These are phyloP conservation scores for Empidonax traillii DNA, from an alignment of 2,113 vertebrate genomes.

Conservation along the genomic window DNA sequence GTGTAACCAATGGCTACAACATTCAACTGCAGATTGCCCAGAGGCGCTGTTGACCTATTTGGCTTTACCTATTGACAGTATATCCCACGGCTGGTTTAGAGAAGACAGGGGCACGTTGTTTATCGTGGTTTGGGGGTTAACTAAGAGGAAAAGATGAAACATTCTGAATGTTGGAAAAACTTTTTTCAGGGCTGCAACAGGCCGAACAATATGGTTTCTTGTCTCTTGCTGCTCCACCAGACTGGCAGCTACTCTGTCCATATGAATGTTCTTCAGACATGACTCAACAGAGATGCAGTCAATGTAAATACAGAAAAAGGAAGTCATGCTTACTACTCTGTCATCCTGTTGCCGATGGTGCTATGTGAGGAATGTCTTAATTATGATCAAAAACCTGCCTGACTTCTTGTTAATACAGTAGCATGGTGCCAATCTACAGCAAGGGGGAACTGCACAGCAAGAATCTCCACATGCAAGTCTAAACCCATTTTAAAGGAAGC, in stretches of 20 bases:
- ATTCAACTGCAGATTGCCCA: background rate
- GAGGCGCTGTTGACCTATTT: background rate
- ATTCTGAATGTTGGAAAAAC: background rate
- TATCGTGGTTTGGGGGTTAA: background rate
- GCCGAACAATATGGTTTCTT: background rate
- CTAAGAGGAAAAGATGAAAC: background rate
- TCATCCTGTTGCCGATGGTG: background rate
- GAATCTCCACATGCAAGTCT: background rate
- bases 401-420: background rate
- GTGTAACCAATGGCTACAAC: background rate
- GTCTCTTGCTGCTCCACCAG: background rate
- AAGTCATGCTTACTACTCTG: background rate
- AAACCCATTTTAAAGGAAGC: background rate
- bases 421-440: background rate
- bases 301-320: constrained; percentile 4
- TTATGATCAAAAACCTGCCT: background rate
- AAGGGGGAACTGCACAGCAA: background rate
- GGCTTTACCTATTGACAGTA: background rate
- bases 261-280: constrained; percentile 19
- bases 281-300: constrained; percentile 25
- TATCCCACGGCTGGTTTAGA: background rate
- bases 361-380: constrained; percentile 1
- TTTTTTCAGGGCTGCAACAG: background rate
- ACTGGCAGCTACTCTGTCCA: background rate
- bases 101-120: background rate